These are phyloP conservation scores for Lycocerus yunnanus DNA, from an alignment of 2,888 invertebrate genomes.

Conservation along the genomic window DNA sequence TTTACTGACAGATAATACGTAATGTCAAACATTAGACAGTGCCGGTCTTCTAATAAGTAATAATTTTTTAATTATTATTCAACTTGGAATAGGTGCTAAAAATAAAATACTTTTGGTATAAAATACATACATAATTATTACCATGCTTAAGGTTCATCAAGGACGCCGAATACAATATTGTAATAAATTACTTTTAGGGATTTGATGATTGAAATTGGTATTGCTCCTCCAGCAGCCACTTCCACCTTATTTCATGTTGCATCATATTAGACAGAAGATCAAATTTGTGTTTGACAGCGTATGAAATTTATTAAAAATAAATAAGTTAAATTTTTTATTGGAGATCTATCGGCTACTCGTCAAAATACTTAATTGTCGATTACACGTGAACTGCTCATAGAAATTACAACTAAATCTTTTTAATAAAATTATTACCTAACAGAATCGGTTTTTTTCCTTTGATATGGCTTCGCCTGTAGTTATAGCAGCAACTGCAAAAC, in stretches of 20 bases:
- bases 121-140: no score
- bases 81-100: neutral
- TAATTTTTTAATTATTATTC: neutral
- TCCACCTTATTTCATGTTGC: neutral
- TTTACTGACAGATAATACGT: no score
- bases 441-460: neutral
- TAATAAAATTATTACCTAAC: neutral
- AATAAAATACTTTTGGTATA: neutral
- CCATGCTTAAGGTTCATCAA: neutral
- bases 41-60: no score
- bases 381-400: neutral
- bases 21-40: no score
- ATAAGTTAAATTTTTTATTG: neutral
- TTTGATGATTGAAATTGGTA: neutral
- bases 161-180: neutral
- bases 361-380: neutral
- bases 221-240: neutral
- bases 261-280: neutral
- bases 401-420: neutral
- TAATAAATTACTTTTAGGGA: no score
- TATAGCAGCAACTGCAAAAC: slow-evolving; percentile 80
- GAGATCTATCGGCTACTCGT: neutral
- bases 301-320: neutral
- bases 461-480: slow-evolving; percentile 70
- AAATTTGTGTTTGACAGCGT: neutral